phyloP scores from a whole-genome alignment of 2,888 invertebrate genomes.

The Apomyelois bistriatella region DNA sequence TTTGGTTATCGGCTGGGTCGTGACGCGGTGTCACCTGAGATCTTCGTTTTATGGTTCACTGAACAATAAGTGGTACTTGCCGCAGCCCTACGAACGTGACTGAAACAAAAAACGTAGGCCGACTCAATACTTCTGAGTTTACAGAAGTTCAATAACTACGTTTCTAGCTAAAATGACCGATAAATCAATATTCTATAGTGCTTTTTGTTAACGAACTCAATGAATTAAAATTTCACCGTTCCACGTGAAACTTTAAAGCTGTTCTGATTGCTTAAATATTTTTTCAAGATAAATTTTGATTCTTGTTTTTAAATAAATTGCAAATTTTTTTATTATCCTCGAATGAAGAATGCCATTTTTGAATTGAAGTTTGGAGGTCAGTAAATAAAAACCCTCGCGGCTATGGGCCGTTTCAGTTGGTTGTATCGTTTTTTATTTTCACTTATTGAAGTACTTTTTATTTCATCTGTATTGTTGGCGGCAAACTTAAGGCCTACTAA shows the following conservation, averaged over 20 bases:
- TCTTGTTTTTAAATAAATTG: too few relatives aligned
- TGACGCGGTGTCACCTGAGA: slow-evolving; percentile 30
- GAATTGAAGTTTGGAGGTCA: too few relatives aligned
- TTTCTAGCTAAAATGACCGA: not conserved
- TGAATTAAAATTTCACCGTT: not conserved
- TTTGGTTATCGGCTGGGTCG: slow-evolving; percentile 36
- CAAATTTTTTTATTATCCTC: too few relatives aligned
- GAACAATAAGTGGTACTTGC: slow-evolving; percentile 29
- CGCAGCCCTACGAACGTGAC: slow-evolving; percentile 18
- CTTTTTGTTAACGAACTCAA: not conserved
- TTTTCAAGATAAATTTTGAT: not conserved
- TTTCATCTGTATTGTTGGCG: too few relatives aligned
- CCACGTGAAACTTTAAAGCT: too few relatives aligned
- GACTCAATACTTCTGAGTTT: slow-evolving; percentile 3
- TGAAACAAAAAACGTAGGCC: slow-evolving; percentile 4
- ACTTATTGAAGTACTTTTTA: too few relatives aligned
- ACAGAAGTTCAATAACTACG: not conserved
- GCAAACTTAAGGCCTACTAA: too few relatives aligned
- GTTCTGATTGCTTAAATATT: not conserved
- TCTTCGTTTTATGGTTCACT: slow-evolving; percentile 53
- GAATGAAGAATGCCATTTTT: too few relatives aligned
- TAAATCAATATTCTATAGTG: not conserved
- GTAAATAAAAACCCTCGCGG: too few relatives aligned
- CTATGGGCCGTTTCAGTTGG: too few relatives aligned
- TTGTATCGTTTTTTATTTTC: too few relatives aligned